Evolutionary conservation across 2,113 vertebrate species (phyloP), one percentile per base, ranked within the genome.

Genomic region (Oostethus manadensis): DNA sequence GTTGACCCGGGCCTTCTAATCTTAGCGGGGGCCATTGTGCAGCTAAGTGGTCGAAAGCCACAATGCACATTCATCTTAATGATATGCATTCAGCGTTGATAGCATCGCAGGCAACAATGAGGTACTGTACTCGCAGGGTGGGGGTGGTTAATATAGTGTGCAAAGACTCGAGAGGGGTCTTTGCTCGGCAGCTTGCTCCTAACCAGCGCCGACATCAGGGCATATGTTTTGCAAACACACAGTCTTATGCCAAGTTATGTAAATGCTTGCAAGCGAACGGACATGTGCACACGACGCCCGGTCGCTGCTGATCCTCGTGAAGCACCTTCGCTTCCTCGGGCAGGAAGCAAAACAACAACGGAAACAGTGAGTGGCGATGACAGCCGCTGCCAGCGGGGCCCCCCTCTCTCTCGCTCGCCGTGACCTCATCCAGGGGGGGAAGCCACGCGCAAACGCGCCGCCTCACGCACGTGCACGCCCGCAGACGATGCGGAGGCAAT

Each of bases 361-460:
- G 43, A 74, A 83, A 79, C 76, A 71, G 74, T 83, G 84, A 85
- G 67, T 83, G 71, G 79, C 70, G 78, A 80, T 83, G 84, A 86
- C 85, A 86, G 76, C 62, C 67, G 68, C 78, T 78, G 77, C 76
- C 78, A 83, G 76, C 80, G 78, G 71, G n/a, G n/a, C n/a, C n/a
- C n/a, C n/a, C n/a, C n/a, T n/a, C 73, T 55, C 56, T 56, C 16
- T 58, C 66, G 75, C 80, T 79, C 78, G 74, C 43, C 22, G 53
- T 85, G 84, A 84, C 84, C 77, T 85, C 74, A 83, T 80, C 83
- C 65, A 69, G 58, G 70, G 64, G 46, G 35, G 35, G 43, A 66
- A 67, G 71, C 56, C n/a, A 23, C 38, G 11, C 49, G 20, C 29
- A 21, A 44, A n/a, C 16, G 10, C 46, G 26, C 49, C 16, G 53